Evolutionary conservation across 2,797 vertebrate genomes (phyloP), one percentile per base, ranked within the genome.

Genomic region (Heliangelus exortis): DNA sequence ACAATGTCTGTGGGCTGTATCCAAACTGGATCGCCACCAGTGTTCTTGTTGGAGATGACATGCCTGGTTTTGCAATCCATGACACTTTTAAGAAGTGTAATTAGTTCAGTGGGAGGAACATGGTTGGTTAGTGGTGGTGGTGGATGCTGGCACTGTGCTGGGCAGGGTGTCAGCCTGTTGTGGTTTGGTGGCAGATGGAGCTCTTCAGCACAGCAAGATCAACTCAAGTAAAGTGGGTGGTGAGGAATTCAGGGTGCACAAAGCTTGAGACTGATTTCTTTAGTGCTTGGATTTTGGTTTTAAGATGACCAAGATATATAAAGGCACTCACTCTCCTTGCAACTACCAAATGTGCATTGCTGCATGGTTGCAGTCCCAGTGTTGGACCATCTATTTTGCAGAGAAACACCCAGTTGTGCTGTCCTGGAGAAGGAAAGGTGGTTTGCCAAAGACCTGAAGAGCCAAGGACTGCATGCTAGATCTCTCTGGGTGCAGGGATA

Each of bases 291-390:
- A 26, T 71, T 66, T 63, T 61, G 36, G 3, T 75, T 93, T 80
- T 62, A 45, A 71, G 58, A 50, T n/a, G 36, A 47, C 58, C 12
- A 29, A 69, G 47, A 21, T 50, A 33, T 3, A 7, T 45, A 66
- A 33, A 83, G 12, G 31, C 61, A 31, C 1, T 19, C 61, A 31
- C 1, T 19, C 23, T 65, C 26, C 62, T 71, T 50, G 33, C 36
- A 31, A 25, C 34, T 15, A 18, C 36, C 2, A 2, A 43, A 10
- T 5, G 25, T 8, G 18, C 2, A 1, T 19, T 61, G 51, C 1
- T 1, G 48, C 20, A 51, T 0, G 5, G 34, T 26, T 22, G 28
- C 29, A 16, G 23, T 34, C 39, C 55, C 20, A 9, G 19, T 47
- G 26, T 47, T 25, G n/a, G 54, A 41, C 28, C 31, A 26, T 19